Base-by-base conservation (phyloP, 2,888 invertebrate genomes). In the Oxystoma pomonae region DNA sequence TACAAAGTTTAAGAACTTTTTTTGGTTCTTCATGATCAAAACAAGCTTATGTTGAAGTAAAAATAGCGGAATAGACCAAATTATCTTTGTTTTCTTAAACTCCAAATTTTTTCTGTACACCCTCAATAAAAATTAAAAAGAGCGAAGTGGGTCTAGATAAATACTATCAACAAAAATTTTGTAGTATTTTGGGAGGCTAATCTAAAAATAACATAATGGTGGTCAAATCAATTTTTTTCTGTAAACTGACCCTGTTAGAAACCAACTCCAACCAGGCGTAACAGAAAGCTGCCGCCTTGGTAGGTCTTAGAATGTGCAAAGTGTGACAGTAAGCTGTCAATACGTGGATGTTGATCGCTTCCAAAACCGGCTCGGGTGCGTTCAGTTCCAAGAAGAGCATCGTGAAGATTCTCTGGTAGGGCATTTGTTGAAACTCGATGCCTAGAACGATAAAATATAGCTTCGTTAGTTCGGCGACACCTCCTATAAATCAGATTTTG, bases 181-280 rank as follows among this genome's bases (percentile, higher is more conserved):
- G 35, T 7, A 35, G 35, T 12, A 35, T 35, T 35, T 35, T 35
- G 12, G 12, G 12, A 12, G 35, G 12, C 3, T 7, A 35, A 35
- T 12, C 12, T 35, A 35, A 7, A 35, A 35, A 7, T 7, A 35
- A 35, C 35, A 7, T 35, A 7, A 35, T 35, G 3, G 35, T 35
- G 12, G 35, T 7, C 35, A 35, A 35, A 7, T 7, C 3, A 35
- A 35, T 35, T 35, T 35, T 12, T 3, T 35, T 35, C 12, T 35
- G 3, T 7, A 35, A 12, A 35, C 35, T 35, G 0, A 95, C 91
- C 61, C 98, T 87, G 81, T 99, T 98, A 0, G 98, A 96, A 52
- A 99, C 92, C 57, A 99, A 83, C 80, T 99, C 99, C 63, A 99
- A 83, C 99, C 99, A 99, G 1, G 98, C 95, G 80, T 95, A 99